Evolutionary conservation across 2,113 vertebrate genomes (phyloP).

Genomic region (Anseranas semipalmata): DNA sequence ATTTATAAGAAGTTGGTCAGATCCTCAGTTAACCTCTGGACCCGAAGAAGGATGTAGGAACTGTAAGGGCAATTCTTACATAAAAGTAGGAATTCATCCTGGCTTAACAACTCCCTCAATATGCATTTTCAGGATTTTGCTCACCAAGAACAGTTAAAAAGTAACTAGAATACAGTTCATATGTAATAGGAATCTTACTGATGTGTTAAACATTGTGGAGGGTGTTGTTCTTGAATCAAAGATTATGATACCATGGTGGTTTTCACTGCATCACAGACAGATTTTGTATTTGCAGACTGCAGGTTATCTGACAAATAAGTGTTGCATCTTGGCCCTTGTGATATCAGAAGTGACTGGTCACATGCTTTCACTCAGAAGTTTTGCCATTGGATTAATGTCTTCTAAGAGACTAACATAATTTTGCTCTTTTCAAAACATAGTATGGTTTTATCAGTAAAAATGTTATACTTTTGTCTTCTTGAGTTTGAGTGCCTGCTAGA

Average conservation of each 20-base stretch:
- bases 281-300: neutral
- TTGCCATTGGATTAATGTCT: neutral
- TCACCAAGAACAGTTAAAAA: conserved; percentile 54
- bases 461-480: neutral
- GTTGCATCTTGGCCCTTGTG: neutral
- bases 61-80: neutral
- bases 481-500: neutral
- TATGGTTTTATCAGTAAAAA: neutral
- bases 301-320: neutral
- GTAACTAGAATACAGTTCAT: conserved; percentile 32
- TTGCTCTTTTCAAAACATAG: neutral
- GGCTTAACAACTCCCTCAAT: neutral
- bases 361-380: neutral
- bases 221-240: neutral
- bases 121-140: neutral
- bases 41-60: neutral
- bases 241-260: neutral
- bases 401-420: neutral
- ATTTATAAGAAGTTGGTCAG: neutral
- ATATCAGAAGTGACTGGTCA: neutral
- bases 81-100: neutral
- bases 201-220: conserved; percentile 49
- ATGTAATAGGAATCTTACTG: neutral
- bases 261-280: neutral
- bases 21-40: conserved; percentile 31